phyloP scores from a whole-genome alignment of 2,113 vertebrate genomes.

The Euleptes europaea region DNA sequence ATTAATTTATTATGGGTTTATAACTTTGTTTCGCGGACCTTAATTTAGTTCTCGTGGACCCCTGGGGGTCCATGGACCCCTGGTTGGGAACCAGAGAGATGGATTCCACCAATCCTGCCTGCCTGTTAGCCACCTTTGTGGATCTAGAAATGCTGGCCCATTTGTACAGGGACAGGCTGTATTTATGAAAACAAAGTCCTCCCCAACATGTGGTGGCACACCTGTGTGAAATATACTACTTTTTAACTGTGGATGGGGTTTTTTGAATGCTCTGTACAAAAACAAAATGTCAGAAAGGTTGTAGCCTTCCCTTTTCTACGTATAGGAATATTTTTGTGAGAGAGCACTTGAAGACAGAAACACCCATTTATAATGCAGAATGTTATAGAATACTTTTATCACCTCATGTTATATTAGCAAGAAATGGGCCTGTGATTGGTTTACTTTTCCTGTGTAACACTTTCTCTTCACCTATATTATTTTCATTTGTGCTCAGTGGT shows the following conservation, averaged over 20 bases:
- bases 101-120: not conserved
- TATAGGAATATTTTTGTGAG: not conserved
- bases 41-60: too few species aligned
- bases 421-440: too few species aligned
- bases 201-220: not conserved
- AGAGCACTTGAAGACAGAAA: not conserved
- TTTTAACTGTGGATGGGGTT: too few species aligned
- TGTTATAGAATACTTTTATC: not conserved
- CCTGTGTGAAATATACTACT: not conserved
- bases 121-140: not conserved
- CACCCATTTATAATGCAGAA: not conserved
- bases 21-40: too few species aligned
- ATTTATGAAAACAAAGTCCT: not conserved
- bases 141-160: not conserved
- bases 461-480: too few species aligned
- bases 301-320: not conserved
- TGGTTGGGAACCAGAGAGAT: too few species aligned
- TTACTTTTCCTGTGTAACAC: too few species aligned
- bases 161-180: not conserved
- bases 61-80: too few species aligned
- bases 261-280: not conserved
- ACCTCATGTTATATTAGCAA: too few species aligned
- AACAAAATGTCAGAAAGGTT: not conserved
- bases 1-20: too few species aligned
- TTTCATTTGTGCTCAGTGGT: too few species aligned